Base-by-base conservation (phyloP, 2,113 vertebrate species). In the Periophthalmodon schlosseri region DNA sequence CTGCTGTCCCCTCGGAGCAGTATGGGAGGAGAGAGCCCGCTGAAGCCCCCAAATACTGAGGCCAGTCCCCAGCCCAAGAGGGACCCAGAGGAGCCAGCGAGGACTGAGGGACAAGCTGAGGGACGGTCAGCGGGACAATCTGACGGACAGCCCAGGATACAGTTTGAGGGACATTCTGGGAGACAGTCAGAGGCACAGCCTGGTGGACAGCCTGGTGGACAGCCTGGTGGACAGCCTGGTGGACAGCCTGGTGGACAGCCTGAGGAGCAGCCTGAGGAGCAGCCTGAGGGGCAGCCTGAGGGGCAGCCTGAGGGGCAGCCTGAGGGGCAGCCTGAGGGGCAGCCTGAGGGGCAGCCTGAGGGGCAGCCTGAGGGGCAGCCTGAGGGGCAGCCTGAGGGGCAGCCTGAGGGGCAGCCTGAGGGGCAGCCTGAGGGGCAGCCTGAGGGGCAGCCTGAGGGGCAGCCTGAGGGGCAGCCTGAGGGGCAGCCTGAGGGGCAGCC, bases 1-100 rank as follows among this genome's bases (percentile, higher is more conserved):
- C 89, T 94, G 92, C 81, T 77, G 72, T 96, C 95, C 0, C 95
- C 96, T 0, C 84, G 91, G 13, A 90, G 89, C 83, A 90, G 86
- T 69, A 74, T 91, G 84, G 92, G 87, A 60, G 90, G 84, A 0
- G 93, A 94, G 82, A 93, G 87, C 73, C 93, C 93, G 0, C 80
- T 86, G 46, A 91, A 89, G 23, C 85, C 86, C 1, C 61, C 61
- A 15, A 87, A 77, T 12, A 21, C 66, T 0, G 80, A 86, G 63
- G 69, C 76, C 88, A 93, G 91, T 58, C 88, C 92, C 0, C 75
- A 91, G 12, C 88, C 89, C 71, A 83, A 70, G 57, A 84, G 87
- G 33, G 78, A 56, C 23, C 34, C 70, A 15, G 76, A 79, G 52
- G 67, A 36, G 52, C 1, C 52, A 52, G 16, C 1, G 16, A n/a